Evolutionary conservation across 1,140 invertebrate species (phyloP), one percentile per base, ranked within the genome.

Genomic region (Teleogryllus occipitalis): DNA sequence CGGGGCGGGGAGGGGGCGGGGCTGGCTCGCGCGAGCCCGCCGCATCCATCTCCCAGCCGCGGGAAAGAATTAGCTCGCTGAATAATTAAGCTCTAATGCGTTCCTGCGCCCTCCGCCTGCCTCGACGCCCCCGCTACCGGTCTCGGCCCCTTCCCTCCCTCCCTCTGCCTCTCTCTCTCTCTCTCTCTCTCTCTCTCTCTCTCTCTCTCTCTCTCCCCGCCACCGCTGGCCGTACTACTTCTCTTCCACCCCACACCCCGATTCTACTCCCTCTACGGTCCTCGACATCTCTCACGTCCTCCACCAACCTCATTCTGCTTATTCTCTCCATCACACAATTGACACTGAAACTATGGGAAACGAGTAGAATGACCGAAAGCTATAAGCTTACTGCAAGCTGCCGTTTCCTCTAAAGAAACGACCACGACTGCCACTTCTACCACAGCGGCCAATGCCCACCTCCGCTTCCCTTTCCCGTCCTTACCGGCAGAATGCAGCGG

Each of bases 1-100:
- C 2, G 0, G 18, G 54, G 54, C 54, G 54, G 54, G 7, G 54
- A 7, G 0, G 27, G 54, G 54, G 54, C 2, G 54, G 54, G 54
- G 54, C 2, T 18, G 18, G 54, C 18, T 65, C 54, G 54, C 54
- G 54, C 54, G 54, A 65, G 54, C 18, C 54, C 54, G 18, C 54
- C 54, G 18, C 54, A 65, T 65, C 54, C 54, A 65, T 65, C 54
- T 65, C 7, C 18, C 54, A 2, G 7, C 2, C 54, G 54, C 54
- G 54, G 54, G 54, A 65, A 65, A 65, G 54, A 65, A 65, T 65
- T 65, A 65, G 54, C 54, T 65, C 54, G 54, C 54, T 65, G 54
- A 65, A 65, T 65, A 65, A 65, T 65, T 65, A 65, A 65, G 54
- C 54, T 65, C 54, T 65, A 65, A 65, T 65, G 54, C 54, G 54